Base-by-base conservation (phyloP, 2,797 vertebrate genomes). In the Sphenopsis melanotis region DNA sequence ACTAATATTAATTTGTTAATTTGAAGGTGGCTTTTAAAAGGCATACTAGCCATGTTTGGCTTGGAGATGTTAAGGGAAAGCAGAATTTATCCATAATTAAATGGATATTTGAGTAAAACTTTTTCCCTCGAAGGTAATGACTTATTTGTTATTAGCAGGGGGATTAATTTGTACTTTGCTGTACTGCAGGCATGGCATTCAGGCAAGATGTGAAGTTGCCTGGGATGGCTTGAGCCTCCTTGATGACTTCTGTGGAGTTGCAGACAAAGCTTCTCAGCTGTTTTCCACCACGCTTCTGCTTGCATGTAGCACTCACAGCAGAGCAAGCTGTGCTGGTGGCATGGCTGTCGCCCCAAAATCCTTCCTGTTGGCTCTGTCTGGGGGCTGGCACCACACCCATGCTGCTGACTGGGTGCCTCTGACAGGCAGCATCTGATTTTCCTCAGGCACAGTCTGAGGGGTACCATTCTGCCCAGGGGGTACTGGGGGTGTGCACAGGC, bases 401-500 rank as follows among this genome's bases (percentile, higher is more conserved):
- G 37, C 17, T 76, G 52, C 74, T 70, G 72, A 9, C 26, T 60
- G 66, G 34, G 47, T 0, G 4, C 29, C 65, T 16, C 26, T 8
- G 4, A 12, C 36, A 47, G 53, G 23, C 56, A 47, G 11, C 12
- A 2, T 15, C 39, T 37, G 6, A 6, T 29, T 20, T 66, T 15
- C 30, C 57, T 34, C 23, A 23, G 87, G 44, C 41, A 30, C n/a
- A 30, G 36, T 18, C 37, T 5, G 1, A 2, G 23, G 41, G 36
- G 30, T 17, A 4, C 59, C 9, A 0, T 19, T 39, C 17, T 55
- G 20, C 39, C 56, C 57, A 17, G 42, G n/a, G 9, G 1, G 3
- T 5, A 5, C 46, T 1, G 12, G 56, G 37, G 64, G 2, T 2
- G 2, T 23, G 2, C 27, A 3, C 3, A 5, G 14, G n/a, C 37